Base-by-base conservation (phyloP, 2,113 vertebrate genomes). In the Junco hyemalis region DNA sequence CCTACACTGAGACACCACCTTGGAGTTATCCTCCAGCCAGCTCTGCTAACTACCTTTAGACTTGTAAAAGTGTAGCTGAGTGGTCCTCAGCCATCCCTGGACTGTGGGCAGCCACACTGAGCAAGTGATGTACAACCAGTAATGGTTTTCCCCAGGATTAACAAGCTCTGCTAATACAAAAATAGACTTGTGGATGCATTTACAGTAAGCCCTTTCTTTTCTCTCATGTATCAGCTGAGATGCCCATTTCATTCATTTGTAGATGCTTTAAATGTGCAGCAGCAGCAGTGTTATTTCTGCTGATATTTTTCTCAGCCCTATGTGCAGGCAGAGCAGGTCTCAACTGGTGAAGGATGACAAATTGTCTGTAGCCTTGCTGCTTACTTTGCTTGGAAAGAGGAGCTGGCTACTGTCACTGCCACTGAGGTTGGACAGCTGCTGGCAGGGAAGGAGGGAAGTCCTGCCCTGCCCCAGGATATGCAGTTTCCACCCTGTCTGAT, bases 171-270 rank as follows among this genome's bases (percentile, higher is more conserved):
- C 53, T 82, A 29, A 36, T 45, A 29, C 14, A 71, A 57, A 61
- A 61, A 45, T 1, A 4, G 66, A 45, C 22, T 53, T 7, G 1
- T 19, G 81, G 22, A 25, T 0, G 0, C 35, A 38, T 16, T 45
- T 61, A 36, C 3, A 53, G 42, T 40, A 63, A 79, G 17, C 17
- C 24, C 33, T 88, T 57, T 61, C 14, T 84, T 45, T 56, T 72
- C 45, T 74, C 25, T 66, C 35, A 7, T 36, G 8, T 64, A 6
- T 50, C 21, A 51, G 26, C 44, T 3, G 14, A 64, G 48, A 72
- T 72, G 20, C 14, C 18, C 33, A 9, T 79, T 86, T 47, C 16
- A 26, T 68, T 82, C 0, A 17, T 60, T 76, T 80, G 15, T 14
- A 25, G 23, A 26, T 59, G 16, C 23, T 80, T 88, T 60, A 42